These are phyloP conservation scores for Leptosomus discolor DNA, from an alignment of 2,113 vertebrate genomes.

Conservation along the genomic window DNA sequence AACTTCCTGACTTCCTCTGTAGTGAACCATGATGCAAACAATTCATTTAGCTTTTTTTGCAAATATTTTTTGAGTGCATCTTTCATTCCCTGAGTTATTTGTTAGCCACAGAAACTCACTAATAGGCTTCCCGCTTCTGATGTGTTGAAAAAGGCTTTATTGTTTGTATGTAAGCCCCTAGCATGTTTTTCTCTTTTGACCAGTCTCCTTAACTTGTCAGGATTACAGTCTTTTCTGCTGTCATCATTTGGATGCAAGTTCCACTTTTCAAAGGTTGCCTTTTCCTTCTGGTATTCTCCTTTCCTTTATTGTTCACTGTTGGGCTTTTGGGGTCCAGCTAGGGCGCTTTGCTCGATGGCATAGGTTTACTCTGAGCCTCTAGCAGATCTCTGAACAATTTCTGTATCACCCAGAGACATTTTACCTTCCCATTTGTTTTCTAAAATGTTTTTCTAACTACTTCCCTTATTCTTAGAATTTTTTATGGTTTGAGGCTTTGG, in stretches of 20 bases:
- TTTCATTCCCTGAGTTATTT: constrained; percentile 12
- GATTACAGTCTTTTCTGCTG: neutral
- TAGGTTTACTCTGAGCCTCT: neutral
- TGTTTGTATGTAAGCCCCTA: neutral
- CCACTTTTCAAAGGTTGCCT: neutral
- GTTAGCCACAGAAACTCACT: constrained; percentile 11
- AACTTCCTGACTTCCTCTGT: neutral
- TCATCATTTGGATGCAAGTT: neutral
- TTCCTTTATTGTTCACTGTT: neutral
- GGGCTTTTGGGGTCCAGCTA: neutral
- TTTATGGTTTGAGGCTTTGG: neutral
- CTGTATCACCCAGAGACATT: neutral
- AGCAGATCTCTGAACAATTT: neutral
- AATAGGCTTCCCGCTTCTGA: neutral
- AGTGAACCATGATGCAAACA: neutral
- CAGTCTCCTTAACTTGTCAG: neutral
- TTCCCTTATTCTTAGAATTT: neutral
- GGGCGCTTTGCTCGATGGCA: neutral
- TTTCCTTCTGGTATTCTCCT: neutral
- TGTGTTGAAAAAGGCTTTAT: constrained; percentile 29
- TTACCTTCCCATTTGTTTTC: neutral
- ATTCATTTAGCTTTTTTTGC: neutral
- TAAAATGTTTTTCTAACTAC: neutral
- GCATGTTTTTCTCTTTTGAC: neutral
- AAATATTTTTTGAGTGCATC: neutral